Evolutionary conservation across 2,797 vertebrate species (phyloP).

Genomic region (Sebastes goodei): DNA sequence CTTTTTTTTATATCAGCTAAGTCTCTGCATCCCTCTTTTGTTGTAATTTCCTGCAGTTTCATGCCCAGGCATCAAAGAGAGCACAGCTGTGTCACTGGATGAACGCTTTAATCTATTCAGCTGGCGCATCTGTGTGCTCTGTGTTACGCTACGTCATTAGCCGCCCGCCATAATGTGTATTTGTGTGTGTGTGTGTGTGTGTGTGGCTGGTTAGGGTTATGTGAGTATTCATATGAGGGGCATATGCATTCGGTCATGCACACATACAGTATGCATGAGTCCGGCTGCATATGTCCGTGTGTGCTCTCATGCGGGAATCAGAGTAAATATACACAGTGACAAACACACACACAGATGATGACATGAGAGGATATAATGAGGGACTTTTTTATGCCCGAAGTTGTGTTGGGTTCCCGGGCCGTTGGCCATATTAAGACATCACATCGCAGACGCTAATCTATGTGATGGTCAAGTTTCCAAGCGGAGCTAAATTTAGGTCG

Average conservation of each 20-base stretch:
- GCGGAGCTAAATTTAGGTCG: conserved; percentile 51
- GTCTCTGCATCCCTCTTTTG: conserved; percentile 55
- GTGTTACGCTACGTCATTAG: conserved; percentile 63
- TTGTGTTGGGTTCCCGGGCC: conserved; percentile 6
- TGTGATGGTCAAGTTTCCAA: conserved; percentile 57
- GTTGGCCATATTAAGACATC: conserved; percentile 51
- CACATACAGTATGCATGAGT: conserved; percentile 2
- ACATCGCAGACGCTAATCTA: conserved; percentile 60
- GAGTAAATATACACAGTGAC: conserved; percentile 12
- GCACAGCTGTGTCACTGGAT: conserved; percentile 72
- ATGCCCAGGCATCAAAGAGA: conserved; percentile 70
- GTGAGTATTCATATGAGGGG: conserved; percentile 17
- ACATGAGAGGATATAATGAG: conserved; percentile 45
- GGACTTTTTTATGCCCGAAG: conserved; percentile 29
- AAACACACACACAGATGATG: conserved; percentile 10
- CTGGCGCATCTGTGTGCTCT: conserved; percentile 64
- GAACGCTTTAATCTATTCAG: conserved; percentile 76
- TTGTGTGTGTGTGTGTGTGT: background rate
- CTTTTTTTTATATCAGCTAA: conserved; percentile 33
- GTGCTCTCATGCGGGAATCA: conserved; percentile 6
- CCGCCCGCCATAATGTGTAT: conserved; percentile 7
- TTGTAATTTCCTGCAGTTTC: conserved; percentile 72
- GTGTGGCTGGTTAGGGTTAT: conserved; percentile 8
- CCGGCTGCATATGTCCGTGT: background rate
- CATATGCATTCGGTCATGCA: conserved; percentile 24